Base-by-base conservation (phyloP, 2,888 invertebrate genomes). In the Meiosimyza decipiens region DNA sequence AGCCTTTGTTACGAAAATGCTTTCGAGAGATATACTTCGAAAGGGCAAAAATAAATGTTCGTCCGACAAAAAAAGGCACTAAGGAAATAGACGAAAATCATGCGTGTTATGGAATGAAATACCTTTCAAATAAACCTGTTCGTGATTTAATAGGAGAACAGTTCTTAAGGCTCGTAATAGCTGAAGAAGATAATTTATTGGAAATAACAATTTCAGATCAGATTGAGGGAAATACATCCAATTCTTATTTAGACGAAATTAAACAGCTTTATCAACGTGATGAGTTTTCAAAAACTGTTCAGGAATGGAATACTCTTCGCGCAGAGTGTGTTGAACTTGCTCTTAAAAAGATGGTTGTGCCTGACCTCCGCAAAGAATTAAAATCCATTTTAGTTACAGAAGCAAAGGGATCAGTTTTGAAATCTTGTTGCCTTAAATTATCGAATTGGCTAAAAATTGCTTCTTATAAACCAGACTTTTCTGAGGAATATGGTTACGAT, bases 1-100 rank as follows among this genome's bases (percentile, higher is more conserved):
- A 98, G 84, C 99, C 99, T 0, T 87, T 95, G 74, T 92, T 99
- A 11, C 90, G 98, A 1, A 93, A 93, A 81, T 93, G 93, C 79
- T 91, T 97, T 11, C 89, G 98, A 0, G 95, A 96, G 85, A 92
- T 94, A 60, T 94, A 95, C 85, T 93, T 94, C 81, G 97, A 97
- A 84, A 89, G 96, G 13, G 97, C 97, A 5, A 95, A 94, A 77
- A 85, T 99, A 73, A 90, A 90, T 74, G 92, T 95, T 1, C 85
- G 86, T 1, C 97, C 99, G 1, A 99, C 98, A 0, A 94, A 94
- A 82, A 93, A 94, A 77, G 99, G 99, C 0, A 83, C 93, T 52
- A 97, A 97, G 87, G 95, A 96, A 81, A 97, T 99, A 76, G 99
- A 99, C 84, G 99, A 99, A 88, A 92, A 93, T 78, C 98, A 99